phyloP scores from a whole-genome alignment of 2,888 invertebrate genomes.

The Cryptocephalus moraei region DNA sequence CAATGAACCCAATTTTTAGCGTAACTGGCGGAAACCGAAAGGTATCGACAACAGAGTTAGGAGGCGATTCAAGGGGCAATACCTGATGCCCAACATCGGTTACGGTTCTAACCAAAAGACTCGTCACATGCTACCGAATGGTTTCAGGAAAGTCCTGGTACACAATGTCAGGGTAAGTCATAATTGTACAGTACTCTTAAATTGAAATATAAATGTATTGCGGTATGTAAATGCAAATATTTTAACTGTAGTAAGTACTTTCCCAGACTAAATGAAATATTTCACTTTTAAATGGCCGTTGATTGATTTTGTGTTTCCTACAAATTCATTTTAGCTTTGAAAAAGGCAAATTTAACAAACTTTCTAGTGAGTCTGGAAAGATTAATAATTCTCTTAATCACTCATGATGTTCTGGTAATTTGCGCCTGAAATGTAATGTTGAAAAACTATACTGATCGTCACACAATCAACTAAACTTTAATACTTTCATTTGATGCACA shows the following conservation, averaged over 20 bases:
- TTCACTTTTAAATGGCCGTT: too few relatives aligned
- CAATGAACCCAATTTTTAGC: conserved; percentile 41
- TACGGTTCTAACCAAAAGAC: conserved; percentile 94
- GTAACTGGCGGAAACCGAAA: conserved; percentile 99
- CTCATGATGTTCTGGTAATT: conserved; percentile 37
- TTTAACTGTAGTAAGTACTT: too few relatives aligned
- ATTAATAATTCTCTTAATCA: too few relatives aligned
- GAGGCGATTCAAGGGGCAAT: conserved; percentile 98
- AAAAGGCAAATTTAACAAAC: too few relatives aligned
- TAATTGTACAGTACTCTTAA: background rate
- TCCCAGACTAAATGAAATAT: too few relatives aligned
- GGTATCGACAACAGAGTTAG: conserved; percentile 99
- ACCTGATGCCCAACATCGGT: conserved; percentile 98
- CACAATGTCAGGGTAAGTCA: conserved; percentile 68
- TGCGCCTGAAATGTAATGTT: conserved; percentile 36
- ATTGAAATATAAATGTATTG: too few relatives aligned
- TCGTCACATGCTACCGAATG: conserved; percentile 94
- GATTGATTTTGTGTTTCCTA: too few relatives aligned
- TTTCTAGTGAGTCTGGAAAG: too few relatives aligned
- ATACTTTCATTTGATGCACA: background rate
- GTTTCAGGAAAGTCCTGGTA: conserved; percentile 91
- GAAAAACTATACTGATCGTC: conserved; percentile 20
- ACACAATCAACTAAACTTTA: background rate
- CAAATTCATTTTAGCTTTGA: too few relatives aligned
- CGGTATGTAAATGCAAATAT: too few relatives aligned